These are phyloP conservation scores for Jaculus jaculus DNA, from an alignment of 2,113 vertebrate species.

Conservation along the genomic window DNA sequence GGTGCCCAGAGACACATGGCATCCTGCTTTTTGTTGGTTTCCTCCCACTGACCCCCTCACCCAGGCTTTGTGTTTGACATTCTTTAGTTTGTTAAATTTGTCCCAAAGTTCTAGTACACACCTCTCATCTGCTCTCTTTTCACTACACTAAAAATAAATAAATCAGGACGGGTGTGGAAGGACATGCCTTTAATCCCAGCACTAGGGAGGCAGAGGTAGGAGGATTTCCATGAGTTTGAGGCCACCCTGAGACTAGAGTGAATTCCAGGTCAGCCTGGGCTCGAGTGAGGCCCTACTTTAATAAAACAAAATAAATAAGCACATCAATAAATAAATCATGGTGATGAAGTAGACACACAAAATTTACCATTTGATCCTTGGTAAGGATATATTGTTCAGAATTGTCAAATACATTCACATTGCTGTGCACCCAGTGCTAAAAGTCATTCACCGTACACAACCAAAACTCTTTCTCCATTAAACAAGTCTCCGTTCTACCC, in stretches of 20 bases:
- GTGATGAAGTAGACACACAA: neutral
- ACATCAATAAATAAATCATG: neutral
- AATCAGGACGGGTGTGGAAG: too few species aligned
- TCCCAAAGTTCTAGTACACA: slow-evolving; percentile 31
- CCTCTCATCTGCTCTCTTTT: neutral
- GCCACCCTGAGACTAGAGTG: too few species aligned
- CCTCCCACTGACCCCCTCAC: neutral
- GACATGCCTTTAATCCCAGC: too few species aligned
- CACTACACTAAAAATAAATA: neutral
- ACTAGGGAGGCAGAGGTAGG: too few species aligned
- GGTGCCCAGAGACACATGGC: neutral
- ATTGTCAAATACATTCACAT: slow-evolving; percentile 6
- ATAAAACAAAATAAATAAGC: too few species aligned
- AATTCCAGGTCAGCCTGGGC: too few species aligned
- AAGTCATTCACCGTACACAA: slow-evolving; percentile 48
- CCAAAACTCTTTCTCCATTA: slow-evolving; percentile 34
- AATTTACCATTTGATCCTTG: slow-evolving; percentile 3
- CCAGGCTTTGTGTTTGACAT: neutral
- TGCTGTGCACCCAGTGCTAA: slow-evolving; percentile 17
- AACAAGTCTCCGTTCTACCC: neutral
- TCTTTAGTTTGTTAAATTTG: neutral
- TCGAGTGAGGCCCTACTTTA: too few species aligned
- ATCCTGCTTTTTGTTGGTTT: neutral
- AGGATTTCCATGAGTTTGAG: too few species aligned
- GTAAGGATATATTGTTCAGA: neutral